phyloP scores from a whole-genome alignment of 2,888 invertebrate species.

The Lepidocyrtinus sp. region DNA sequence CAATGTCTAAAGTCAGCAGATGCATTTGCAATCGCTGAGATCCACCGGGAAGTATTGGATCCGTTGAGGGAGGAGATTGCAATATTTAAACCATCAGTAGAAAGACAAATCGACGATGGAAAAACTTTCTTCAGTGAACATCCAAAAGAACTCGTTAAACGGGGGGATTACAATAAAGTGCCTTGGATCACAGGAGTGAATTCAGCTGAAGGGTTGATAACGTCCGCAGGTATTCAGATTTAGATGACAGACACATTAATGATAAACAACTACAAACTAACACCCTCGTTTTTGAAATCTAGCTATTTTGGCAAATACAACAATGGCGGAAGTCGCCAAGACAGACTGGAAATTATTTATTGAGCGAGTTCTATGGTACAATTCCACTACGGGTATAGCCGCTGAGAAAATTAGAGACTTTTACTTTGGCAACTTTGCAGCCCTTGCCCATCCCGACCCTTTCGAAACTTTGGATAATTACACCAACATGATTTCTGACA shows the following conservation, averaged over 20 bases:
- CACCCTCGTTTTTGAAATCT: neutral
- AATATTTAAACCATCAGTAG: conserved; percentile 51
- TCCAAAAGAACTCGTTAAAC: conserved; percentile 33
- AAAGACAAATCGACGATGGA: conserved; percentile 40
- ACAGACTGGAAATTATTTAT: conserved; percentile 55
- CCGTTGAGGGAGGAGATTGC: conserved; percentile 51
- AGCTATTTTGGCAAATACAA: conserved; percentile 56
- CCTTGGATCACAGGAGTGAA: conserved; percentile 51
- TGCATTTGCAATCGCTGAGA: conserved; percentile 42
- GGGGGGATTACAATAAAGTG: conserved; percentile 43
- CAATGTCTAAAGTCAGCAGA: conserved; percentile 40
- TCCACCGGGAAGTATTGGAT: conserved; percentile 57
- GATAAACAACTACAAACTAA: too few species aligned
- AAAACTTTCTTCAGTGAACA: conserved; percentile 52
- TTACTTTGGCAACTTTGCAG: conserved; percentile 42
- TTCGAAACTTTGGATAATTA: conserved; percentile 53
- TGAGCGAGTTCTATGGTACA: conserved; percentile 48
- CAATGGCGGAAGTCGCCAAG: conserved; percentile 54
- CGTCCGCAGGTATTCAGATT: conserved; percentile 44
- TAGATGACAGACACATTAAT: too few species aligned
- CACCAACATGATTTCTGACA: conserved; percentile 61
- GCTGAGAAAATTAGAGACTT: conserved; percentile 54
- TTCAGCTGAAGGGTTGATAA: conserved; percentile 46
- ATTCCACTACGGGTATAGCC: conserved; percentile 23
- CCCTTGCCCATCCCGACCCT: conserved; percentile 29